These are phyloP conservation scores for Lepidurus apus DNA, from an alignment of 1,140 invertebrate species.

Conservation along the genomic window DNA sequence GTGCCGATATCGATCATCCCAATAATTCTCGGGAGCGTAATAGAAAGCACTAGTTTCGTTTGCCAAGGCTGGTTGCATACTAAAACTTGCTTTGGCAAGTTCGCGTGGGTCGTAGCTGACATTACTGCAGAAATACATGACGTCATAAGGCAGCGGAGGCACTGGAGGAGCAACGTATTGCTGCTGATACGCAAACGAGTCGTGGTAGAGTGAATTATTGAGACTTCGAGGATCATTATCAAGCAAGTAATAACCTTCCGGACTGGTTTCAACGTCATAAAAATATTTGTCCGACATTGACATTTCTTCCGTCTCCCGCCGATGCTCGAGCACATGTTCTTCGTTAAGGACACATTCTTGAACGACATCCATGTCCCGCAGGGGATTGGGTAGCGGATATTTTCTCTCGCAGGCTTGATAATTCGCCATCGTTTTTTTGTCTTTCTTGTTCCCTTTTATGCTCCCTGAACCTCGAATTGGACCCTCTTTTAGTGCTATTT, in stretches of 20 bases:
- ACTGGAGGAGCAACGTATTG: background rate
- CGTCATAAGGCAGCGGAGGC: background rate
- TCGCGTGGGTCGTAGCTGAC: slow-evolving; percentile 16
- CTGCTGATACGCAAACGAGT: background rate
- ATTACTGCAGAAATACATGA: slow-evolving; percentile 16
- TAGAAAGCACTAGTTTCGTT: background rate
- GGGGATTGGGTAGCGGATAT: background rate
- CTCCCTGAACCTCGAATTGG: background rate
- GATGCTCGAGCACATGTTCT: background rate
- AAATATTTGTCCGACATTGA: slow-evolving; percentile 19
- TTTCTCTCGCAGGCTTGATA: background rate
- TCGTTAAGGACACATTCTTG: background rate
- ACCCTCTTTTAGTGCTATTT: background rate
- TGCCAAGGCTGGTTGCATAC: background rate
- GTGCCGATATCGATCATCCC: background rate
- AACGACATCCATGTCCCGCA: background rate
- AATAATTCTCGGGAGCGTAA: background rate
- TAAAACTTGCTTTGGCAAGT: slow-evolving; percentile 16
- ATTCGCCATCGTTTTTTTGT: background rate
- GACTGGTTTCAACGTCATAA: background rate
- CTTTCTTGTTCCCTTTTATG: background rate
- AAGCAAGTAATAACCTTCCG: background rate
- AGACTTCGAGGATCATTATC: background rate
- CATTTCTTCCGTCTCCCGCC: slow-evolving; percentile 2
- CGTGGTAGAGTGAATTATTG: background rate